phyloP scores from a whole-genome alignment of 2,113 vertebrate species.

The Azemiops feae region DNA sequence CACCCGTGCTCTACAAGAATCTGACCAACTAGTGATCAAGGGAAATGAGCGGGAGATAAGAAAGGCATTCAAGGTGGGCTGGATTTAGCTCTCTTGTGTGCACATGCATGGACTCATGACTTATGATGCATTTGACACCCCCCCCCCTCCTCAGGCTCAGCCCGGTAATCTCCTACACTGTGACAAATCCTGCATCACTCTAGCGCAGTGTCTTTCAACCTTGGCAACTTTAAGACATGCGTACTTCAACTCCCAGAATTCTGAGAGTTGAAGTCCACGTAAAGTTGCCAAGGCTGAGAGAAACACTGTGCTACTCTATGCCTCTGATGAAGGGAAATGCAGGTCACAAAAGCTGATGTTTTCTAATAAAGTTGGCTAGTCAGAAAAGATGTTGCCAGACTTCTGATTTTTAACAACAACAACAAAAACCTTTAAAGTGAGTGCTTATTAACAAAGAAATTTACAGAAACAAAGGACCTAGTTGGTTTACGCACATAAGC shows the following conservation, averaged over 20 bases:
- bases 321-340: not conserved
- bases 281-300: not conserved
- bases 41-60: not conserved
- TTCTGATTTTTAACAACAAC: not conserved
- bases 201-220: not conserved
- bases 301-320: not conserved
- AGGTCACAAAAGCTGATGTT: not conserved
- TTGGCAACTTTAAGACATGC: not conserved
- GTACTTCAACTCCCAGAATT: not conserved
- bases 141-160: not conserved
- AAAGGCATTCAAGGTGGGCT: not conserved
- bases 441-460: conserved; percentile 30
- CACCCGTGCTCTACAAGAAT: not conserved
- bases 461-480: conserved; percentile 25
- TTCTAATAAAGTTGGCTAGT: not conserved
- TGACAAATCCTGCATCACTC: not conserved
- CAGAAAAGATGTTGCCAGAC: not conserved
- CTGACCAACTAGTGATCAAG: not conserved
- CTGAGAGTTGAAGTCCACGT: not conserved
- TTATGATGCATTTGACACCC: not conserved
- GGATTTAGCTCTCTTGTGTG: not conserved
- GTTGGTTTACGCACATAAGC: conserved; percentile 25
- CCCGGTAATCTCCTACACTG: not conserved
- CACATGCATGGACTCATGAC: not conserved
- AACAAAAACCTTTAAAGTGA: not conserved